Percentiles rank a stretch among this genome's conserved stretches.
Evolutionary conservation across 2,797 vertebrate species (phyloP).

Genomic region (Gorsachius magnificus): DNA sequence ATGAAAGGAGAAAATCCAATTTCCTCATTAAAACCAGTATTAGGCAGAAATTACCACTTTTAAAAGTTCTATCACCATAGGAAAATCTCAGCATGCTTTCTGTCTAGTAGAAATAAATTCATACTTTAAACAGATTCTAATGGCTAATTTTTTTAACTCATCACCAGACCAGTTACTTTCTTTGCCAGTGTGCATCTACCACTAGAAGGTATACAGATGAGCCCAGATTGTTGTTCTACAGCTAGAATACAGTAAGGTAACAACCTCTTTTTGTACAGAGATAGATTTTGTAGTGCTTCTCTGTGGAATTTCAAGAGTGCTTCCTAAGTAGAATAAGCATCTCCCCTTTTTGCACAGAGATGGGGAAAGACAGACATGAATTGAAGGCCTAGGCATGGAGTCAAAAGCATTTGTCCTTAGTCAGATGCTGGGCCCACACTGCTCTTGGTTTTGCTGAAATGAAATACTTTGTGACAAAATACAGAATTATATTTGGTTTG

Average conservation of each 20-base stretch:
- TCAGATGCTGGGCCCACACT: not conserved
- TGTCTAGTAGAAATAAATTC: not conserved
- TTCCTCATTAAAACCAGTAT: conserved; percentile 23
- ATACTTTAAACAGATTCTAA: not conserved
- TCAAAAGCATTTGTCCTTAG: not conserved
- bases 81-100: not conserved
- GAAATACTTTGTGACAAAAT: not conserved
- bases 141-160: not conserved
- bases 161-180: not conserved
- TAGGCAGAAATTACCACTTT: not conserved
- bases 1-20: not conserved
- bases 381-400: not conserved
- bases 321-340: not conserved
- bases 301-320: not conserved
- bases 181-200: not conserved
- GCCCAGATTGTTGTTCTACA: not conserved
- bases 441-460: not conserved
- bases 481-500: not conserved
- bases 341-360: not conserved
- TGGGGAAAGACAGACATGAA: not conserved
- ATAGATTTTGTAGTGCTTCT: not conserved
- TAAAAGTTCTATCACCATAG: not conserved
- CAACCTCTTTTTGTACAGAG: not conserved
- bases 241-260: not conserved
- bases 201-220: not conserved